Base-by-base conservation (phyloP, 1,140 invertebrate genomes). In the Vanessa atalanta region DNA sequence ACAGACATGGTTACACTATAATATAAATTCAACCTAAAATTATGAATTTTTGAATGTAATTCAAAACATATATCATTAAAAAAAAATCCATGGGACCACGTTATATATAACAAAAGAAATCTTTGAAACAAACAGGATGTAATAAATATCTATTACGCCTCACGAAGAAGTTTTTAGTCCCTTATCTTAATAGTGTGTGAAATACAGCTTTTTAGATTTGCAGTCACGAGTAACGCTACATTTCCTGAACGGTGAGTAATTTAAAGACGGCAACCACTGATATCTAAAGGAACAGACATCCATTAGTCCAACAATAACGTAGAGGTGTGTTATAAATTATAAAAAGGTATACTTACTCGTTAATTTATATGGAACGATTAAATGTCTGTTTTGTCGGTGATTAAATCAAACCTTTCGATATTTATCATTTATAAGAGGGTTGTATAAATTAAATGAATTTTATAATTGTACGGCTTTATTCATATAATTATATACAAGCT, bases 121-220 rank as follows among this genome's bases (percentile, higher is more conserved):
- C 73, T 31, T 53, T 23, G 53, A 79, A 73, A 75, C 72, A n/a
- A 77, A 70, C 77, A 81, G 86, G 87, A 90, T 81, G 77, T 84
- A 84, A 84, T 87, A 85, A 88, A 88, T 88, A 87, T 82, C 83
- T 86, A 86, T 90, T 89, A 89, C 79, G 84, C 64, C 70, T 75
- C 65, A 43, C 31, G 77, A 72, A 81, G 81, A 81, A 63, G 71
- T 85, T 89, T 89, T 89, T 89, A 89, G 87, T 82, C 75, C 71
- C 83, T 87, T 89, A 91, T 90, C 88, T 90, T 85, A 92, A 89
- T 87, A 85, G 86, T 88, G 85, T 83, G 83, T 85, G 84, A 82
- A 89, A 83, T 82, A 84, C 80, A 79, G 70, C 76, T 88, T 88
- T 88, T 81, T 89, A 85, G 86, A 83, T 89, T 88, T 86, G 85